Evolutionary conservation across 2,888 invertebrate species (phyloP).

Genomic region (Eristalis arbustorum): DNA sequence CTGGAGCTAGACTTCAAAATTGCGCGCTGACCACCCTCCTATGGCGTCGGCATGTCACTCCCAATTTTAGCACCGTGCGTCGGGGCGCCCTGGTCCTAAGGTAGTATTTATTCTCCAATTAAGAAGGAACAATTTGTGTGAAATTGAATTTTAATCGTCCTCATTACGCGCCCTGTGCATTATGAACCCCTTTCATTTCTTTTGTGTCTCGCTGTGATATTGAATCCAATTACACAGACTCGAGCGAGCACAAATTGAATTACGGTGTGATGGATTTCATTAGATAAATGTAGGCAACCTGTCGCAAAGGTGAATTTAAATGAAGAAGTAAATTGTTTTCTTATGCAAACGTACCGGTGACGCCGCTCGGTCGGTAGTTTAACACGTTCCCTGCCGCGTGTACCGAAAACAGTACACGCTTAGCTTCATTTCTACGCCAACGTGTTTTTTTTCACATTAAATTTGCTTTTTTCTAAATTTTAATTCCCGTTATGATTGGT

Average conservation of each 20-base stretch:
- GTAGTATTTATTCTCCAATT: neutral
- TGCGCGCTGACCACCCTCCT: neutral
- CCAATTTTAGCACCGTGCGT: neutral
- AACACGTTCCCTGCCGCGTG: too few species aligned
- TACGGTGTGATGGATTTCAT: neutral
- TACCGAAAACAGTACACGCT: too few species aligned
- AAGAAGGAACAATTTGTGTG: neutral
- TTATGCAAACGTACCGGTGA: neutral
- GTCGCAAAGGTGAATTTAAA: neutral
- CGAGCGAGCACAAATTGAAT: neutral
- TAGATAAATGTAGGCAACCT: neutral
- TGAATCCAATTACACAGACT: slow-evolving; percentile 8
- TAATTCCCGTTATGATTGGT: too few species aligned
- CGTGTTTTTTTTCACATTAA: too few species aligned
- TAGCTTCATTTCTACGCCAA: too few species aligned
- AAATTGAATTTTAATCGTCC: slow-evolving; percentile 5
- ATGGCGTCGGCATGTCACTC: neutral
- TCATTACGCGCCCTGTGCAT: neutral
- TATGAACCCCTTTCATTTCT: neutral
- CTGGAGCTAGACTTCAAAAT: neutral
- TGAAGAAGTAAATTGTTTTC: neutral
- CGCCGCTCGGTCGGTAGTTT: neutral
- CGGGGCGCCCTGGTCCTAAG: neutral
- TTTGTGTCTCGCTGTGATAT: neutral
- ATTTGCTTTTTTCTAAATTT: too few species aligned